phyloP scores from a whole-genome alignment of 2,888 invertebrate genomes.

The Dinocampus coccinellae region DNA sequence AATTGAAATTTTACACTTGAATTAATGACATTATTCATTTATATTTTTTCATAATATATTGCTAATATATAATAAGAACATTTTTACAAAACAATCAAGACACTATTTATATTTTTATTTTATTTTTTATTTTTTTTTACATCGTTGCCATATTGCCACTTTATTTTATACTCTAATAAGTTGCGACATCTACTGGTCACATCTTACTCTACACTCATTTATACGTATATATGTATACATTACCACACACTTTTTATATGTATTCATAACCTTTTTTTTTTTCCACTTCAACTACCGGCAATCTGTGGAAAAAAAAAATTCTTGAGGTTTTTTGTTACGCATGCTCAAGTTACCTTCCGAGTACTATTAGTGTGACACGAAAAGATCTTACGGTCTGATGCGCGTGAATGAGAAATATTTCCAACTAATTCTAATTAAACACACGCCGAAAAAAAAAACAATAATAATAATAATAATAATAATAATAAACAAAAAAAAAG shows the following conservation, averaged over 20 bases:
- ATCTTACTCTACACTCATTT: not conserved
- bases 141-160: not conserved
- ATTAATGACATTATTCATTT: too few species aligned
- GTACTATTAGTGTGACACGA: not conserved
- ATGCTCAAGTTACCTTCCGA: constrained; percentile 1
- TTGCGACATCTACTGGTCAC: not conserved
- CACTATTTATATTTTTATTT: too few species aligned
- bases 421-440: not conserved
- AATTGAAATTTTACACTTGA: too few species aligned
- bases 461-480: not conserved
- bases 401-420: constrained; percentile 3
- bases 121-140: not conserved
- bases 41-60: too few species aligned
- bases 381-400: constrained; percentile 1
- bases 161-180: not conserved
- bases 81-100: too few species aligned
- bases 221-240: not conserved
- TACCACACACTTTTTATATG: not conserved
- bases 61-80: too few species aligned
- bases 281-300: not conserved
- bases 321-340: not conserved
- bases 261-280: not conserved
- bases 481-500: not conserved
- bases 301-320: not conserved
- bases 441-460: not conserved